Conservation (phyloP, 1,140 invertebrate species). For the Temnothorax curvispinosus region DNA sequence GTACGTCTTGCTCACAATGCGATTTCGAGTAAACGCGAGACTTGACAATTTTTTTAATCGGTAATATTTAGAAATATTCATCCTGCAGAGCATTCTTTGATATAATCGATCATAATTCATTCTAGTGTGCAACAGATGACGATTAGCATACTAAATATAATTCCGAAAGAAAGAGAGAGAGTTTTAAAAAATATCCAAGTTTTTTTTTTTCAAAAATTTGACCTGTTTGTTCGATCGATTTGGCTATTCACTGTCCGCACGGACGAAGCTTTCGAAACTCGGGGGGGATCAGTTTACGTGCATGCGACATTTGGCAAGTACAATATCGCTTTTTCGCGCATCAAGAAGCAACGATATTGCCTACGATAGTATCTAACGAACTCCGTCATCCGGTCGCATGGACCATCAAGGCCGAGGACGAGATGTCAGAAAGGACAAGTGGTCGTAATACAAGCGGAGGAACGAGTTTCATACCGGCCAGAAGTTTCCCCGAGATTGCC, state of each 20-base stretch:
- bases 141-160: neutral
- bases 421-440: conserved; percentile 50
- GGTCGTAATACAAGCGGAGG: conserved; percentile 42
- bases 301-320: conserved; percentile 6
- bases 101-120: neutral
- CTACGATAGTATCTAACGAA: conserved; percentile 36
- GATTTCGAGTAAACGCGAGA: neutral
- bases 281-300: neutral
- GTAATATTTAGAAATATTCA: neutral
- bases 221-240: conserved; percentile 4
- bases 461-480: conserved; percentile 42
- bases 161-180: neutral
- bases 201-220: neutral
- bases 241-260: neutral
- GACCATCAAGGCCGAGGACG: conserved; percentile 6
- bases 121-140: neutral
- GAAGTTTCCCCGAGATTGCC: conserved; percentile 54
- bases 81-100: neutral
- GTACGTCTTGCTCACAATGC: neutral
- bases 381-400: conserved; percentile 16
- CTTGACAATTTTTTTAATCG: neutral
- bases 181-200: neutral
- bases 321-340: neutral
- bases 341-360: neutral
- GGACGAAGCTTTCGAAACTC: neutral